Conservation (phyloP, 2,113 vertebrate species). For the Pseudonaja textilis region DNA sequence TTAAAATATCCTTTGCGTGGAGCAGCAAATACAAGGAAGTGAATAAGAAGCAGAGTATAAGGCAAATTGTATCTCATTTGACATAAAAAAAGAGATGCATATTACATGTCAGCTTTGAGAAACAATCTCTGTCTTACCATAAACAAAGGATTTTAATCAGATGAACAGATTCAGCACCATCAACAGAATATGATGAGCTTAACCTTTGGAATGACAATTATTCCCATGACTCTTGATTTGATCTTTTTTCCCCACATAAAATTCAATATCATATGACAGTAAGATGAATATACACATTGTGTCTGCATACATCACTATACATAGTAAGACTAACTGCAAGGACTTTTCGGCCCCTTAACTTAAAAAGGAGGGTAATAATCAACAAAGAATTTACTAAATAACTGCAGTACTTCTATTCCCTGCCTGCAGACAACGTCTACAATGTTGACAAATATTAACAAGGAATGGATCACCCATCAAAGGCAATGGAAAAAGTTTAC, state of each 20-base stretch:
- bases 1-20: neutral
- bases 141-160: neutral
- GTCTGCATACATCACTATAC: neutral
- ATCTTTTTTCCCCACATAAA: neutral
- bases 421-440: neutral
- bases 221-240: neutral
- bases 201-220: neutral
- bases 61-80: neutral
- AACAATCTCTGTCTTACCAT: neutral
- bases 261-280: neutral
- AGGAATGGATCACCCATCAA: neutral
- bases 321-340: neutral
- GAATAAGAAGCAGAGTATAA: neutral
- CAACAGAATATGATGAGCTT: neutral
- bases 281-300: neutral
- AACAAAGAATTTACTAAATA: neutral
- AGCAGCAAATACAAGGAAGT: neutral
- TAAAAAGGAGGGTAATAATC: neutral
- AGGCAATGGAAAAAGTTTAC: neutral
- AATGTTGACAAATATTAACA: neutral
- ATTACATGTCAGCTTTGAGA: too few species aligned
- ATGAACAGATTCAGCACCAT: neutral
- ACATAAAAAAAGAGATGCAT: neutral
- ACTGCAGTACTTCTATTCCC: neutral
- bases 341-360: neutral